Evolutionary conservation across 2,888 invertebrate genomes (phyloP).

Genomic region (Adelognathus sp.): DNA sequence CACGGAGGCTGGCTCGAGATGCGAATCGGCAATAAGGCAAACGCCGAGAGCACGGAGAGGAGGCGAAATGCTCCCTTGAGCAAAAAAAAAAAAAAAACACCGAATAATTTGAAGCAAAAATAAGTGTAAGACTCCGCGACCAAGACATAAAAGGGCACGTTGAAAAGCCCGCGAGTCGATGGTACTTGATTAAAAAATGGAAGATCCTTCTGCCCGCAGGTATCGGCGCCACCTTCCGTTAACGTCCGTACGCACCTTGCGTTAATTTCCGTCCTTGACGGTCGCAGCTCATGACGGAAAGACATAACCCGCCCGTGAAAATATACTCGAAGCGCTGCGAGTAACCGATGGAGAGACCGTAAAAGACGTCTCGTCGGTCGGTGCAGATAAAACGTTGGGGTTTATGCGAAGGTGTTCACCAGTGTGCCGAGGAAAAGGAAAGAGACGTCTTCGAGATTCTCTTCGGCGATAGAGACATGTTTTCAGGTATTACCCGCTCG

Average conservation of each 20-base stretch:
- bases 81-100: slow-evolving; percentile 19
- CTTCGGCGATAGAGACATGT: slow-evolving; percentile 79
- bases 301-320: slow-evolving; percentile 65
- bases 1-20: slow-evolving; percentile 33
- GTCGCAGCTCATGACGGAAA: slow-evolving; percentile 55
- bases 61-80: slow-evolving; percentile 8
- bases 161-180: background rate
- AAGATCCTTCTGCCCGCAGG: background rate
- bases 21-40: slow-evolving; percentile 47
- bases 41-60: slow-evolving; percentile 21
- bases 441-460: slow-evolving; percentile 72
- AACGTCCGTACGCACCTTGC: background rate
- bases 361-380: slow-evolving; percentile 76
- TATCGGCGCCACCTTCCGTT: background rate
- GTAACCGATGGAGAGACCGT: slow-evolving; percentile 76
- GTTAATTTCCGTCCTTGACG: slow-evolving; percentile 38
- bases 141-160: background rate
- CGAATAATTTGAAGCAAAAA: slow-evolving; percentile 33
- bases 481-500: slow-evolving; percentile 79
- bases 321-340: slow-evolving; percentile 60
- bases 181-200: background rate
- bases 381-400: slow-evolving; percentile 78
- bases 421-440: slow-evolving; percentile 50
- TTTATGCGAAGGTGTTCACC: slow-evolving; percentile 79
- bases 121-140: background rate